Base-by-base conservation (phyloP, 2,888 invertebrate genomes). In the Diploptera punctata region DNA sequence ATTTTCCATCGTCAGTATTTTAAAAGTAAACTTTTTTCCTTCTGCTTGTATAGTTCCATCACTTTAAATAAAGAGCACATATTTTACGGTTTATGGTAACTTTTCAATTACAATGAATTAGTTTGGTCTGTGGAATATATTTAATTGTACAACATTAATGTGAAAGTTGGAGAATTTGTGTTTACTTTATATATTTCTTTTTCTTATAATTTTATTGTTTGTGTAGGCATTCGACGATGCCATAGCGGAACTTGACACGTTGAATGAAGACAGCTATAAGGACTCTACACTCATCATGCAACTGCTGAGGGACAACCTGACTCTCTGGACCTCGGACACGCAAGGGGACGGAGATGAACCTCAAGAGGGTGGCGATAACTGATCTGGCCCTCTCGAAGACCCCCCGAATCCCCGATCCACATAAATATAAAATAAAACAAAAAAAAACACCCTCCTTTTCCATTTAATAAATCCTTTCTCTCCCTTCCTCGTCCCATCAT, bases 221-320 rank as follows among this genome's bases (percentile, higher is more conserved):
- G 79, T 80, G 10, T 85, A 99, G 98, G 99, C 99, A 80, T 99
- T 99, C 89, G 99, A 99, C 88, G 98, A 99, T 85, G 99, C 99
- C 87, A 99, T 99, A 88, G 98, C 99, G 81, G 98, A 99, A 88
- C 89, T 99, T 88, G 99, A 99, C 89, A 98, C 98, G 83, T 87
- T 99, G 85, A 98, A 98, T 86, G 99, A 99, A 89, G 99, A 99
- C 88, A 98, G 98, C 83, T 99, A 99, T 92, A 99, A 99, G 91
- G 99, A 99, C 91, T 98, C 97, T 83, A 99, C 99, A 83, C 92
- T 99, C 85, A 99, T 99, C 87, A 99, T 99, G 99, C 99, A 99
- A 91, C 91, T 99, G 87, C 91, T 99, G 89, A 91, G 95, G 84
- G 95, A 95, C 86, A 96, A 96, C 90, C 91, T 95, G 84, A 95